Percentiles rank a stretch among this genome's conserved stretches.
phyloP scores from a whole-genome alignment of 2,888 invertebrate genomes.

The Noctua janthe region DNA sequence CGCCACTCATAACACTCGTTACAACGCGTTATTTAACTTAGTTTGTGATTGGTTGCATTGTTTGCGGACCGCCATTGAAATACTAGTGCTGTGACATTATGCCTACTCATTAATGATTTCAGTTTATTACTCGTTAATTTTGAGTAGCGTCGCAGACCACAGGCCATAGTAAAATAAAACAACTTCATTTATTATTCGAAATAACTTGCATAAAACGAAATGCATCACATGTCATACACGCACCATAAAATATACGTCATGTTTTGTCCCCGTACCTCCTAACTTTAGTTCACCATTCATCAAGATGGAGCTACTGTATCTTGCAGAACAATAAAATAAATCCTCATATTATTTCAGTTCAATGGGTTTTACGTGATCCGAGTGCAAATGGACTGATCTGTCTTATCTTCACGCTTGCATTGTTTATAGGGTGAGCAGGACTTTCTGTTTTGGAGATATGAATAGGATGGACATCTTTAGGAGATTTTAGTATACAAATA shows the following conservation, averaged over 20 bases:
- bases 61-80: background rate
- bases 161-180: background rate
- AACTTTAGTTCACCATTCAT: slow-evolving; percentile 17
- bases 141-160: background rate
- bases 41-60: background rate
- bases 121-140: background rate
- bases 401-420: slow-evolving; percentile 50
- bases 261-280: background rate
- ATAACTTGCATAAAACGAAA: background rate
- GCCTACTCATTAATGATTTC: background rate
- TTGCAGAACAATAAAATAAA: slow-evolving; percentile 62
- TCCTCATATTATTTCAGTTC: slow-evolving; percentile 67
- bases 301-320: slow-evolving; percentile 33
- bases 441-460: background rate
- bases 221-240: background rate
- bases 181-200: background rate
- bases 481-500: too few relatives aligned
- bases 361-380: slow-evolving; percentile 65
- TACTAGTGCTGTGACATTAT: background rate
- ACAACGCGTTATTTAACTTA: background rate
- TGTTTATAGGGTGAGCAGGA: slow-evolving; percentile 31
- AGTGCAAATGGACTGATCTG: slow-evolving; percentile 60
- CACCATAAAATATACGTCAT: background rate
- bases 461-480: background rate
- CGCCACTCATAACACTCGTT: background rate